Base-by-base conservation (phyloP, 2,888 invertebrate genomes). In the Slavum lentiscoides region DNA sequence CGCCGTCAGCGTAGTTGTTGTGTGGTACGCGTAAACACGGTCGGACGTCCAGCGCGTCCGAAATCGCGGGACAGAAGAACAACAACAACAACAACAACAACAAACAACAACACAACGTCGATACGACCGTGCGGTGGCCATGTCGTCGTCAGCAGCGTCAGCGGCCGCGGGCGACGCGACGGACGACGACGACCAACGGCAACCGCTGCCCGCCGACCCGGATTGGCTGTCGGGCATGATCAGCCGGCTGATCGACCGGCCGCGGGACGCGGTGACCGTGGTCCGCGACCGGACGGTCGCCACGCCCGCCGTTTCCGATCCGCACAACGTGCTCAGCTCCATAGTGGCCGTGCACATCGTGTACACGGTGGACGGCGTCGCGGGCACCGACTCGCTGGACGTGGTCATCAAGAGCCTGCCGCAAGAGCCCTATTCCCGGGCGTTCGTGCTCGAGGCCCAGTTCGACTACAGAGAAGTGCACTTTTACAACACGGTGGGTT, bases 381-480 rank as follows among this genome's bases (percentile, higher is more conserved):
- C 82, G 58, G 82, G 82, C 62, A 69, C 74, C 81, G 68, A 85
- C 83, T 84, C 88, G 86, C 37, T 87, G 86, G 86, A 85, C 81
- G 86, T 94, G 74, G 91, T 94, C 83, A 91, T 93, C 82, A 94
- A 94, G 86, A 88, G 93, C 72, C 89, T 93, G 49, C 94, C 94
- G 0, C 90, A 91, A 84, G 93, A 94, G 86, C 93, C 93, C 0
- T 93, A 93, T 86, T 92, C 92, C 83, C 88, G 93, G 76, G 91
- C 91, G 84, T 93, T 93, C 86, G 93, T 94, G 82, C 93, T 92
- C 39, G 93, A 93, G 86, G 93, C 93, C 1, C 93, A 93, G 86
- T 94, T 94, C 85, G 93, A 94, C 86, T 90, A 93, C 8, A 88
- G 94, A 82, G 94, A 94, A 87, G 93, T 94, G 84, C 90, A 92